phyloP scores from a whole-genome alignment of 2,888 invertebrate genomes.

The Mythimna albipuncta region DNA sequence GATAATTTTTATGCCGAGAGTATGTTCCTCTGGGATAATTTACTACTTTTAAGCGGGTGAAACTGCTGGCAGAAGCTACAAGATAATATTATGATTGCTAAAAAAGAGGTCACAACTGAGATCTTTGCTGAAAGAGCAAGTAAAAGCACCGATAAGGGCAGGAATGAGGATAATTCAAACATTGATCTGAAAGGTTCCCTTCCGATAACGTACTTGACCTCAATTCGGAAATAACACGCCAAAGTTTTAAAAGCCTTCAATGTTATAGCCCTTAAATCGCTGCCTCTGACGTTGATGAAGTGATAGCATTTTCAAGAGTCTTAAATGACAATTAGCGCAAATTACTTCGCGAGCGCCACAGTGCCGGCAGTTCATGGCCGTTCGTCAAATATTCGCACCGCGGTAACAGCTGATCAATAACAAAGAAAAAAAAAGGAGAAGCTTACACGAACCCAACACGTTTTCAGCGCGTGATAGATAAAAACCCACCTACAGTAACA shows the following conservation, averaged over 20 bases:
- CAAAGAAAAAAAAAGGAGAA: conserved; percentile 35
- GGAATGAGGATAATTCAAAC: no score
- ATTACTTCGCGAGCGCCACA: conserved; percentile 26
- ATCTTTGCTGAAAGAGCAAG: background rate
- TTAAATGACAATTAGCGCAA: conserved; percentile 41
- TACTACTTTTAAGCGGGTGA: no score
- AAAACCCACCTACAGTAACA: conserved; percentile 47
- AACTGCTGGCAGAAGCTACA: no score
- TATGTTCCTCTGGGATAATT: no score
- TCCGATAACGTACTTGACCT: background rate
- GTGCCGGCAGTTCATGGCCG: conserved; percentile 55
- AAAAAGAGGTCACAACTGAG: no score
- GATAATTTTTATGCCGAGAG: no score
- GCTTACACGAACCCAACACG: conserved; percentile 57
- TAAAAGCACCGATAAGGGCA: background rate
- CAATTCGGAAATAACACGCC: background rate
- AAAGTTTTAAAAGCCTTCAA: conserved; percentile 6
- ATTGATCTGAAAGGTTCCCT: background rate
- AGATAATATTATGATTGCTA: no score
- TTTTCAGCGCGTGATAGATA: conserved; percentile 61
- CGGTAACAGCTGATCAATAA: conserved; percentile 59
- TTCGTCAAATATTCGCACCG: conserved; percentile 39
- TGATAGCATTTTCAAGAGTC: conserved; percentile 32
- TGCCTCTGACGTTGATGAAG: conserved; percentile 33
- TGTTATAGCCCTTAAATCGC: conserved; percentile 1